Conservation (phyloP, 1,140 invertebrate genomes). For the Trypoxylus dichotomus region DNA sequence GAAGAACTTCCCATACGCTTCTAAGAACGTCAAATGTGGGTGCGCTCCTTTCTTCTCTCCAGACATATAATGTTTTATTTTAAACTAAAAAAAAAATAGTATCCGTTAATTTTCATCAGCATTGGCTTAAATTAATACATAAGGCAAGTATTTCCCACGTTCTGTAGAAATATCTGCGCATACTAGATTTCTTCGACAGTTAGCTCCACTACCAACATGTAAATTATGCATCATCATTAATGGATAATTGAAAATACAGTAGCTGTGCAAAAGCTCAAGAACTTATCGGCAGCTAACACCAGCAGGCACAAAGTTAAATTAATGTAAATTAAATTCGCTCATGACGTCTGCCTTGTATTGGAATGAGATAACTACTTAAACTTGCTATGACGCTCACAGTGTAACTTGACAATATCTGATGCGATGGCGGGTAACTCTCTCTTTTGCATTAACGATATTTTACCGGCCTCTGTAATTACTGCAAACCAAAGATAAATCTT, state of each 20-base stretch:
- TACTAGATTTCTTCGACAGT: background rate
- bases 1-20: too few species aligned
- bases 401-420: slow-evolving; percentile 11
- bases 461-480: background rate
- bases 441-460: slow-evolving; percentile 4
- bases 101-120: too few species aligned
- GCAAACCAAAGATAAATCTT: background rate
- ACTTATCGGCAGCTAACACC: background rate
- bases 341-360: background rate
- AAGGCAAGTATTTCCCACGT: too few species aligned
- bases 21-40: too few species aligned
- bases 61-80: too few species aligned
- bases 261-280: background rate
- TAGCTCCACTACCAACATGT: background rate
- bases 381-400: background rate
- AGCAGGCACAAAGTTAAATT: slow-evolving; percentile 5
- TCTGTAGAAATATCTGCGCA: too few species aligned
- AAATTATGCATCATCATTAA: slow-evolving; percentile 1
- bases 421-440: background rate
- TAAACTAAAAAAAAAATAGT: too few species aligned
- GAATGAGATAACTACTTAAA: background rate
- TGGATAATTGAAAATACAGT: slow-evolving; percentile 7
- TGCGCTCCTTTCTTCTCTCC: too few species aligned
- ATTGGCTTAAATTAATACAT: too few species aligned
- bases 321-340: background rate